Evolutionary conservation across 2,113 vertebrate species (phyloP).

Genomic region (Prunella himalayana): DNA sequence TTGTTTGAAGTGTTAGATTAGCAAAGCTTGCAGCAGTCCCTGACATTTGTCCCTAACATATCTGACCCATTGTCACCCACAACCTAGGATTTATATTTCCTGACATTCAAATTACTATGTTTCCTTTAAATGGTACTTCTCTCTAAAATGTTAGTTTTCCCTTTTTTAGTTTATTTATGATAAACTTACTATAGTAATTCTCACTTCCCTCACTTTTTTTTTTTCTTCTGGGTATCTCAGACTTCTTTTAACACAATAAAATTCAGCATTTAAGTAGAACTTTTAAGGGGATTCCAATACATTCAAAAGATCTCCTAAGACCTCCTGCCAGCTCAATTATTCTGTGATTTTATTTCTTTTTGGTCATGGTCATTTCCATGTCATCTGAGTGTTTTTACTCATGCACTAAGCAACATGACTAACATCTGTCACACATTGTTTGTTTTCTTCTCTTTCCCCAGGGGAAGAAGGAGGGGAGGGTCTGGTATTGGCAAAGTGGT

Average conservation of each 20-base stretch:
- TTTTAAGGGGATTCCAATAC: background rate
- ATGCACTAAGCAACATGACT: background rate
- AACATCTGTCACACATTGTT: background rate
- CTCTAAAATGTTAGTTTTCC: background rate
- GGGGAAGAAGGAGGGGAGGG: background rate
- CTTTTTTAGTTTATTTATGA: background rate
- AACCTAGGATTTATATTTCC: background rate
- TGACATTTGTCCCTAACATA: background rate
- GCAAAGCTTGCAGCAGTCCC: background rate
- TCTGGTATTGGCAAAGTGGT: background rate
- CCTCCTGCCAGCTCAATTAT: rapidly evolving
- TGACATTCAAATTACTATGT: background rate
- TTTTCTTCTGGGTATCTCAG: background rate
- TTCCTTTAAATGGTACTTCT: background rate
- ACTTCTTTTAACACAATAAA: background rate
- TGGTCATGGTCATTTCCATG: background rate
- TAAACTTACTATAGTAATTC: background rate
- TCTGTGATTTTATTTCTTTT: background rate
- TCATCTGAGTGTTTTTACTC: background rate
- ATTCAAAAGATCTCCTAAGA: background rate
- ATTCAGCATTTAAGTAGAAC: background rate
- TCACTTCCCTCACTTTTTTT: rapidly evolving
- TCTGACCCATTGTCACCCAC: background rate
- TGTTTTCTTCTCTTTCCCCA: background rate
- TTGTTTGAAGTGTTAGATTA: background rate